These are phyloP conservation scores for Melipona beecheii DNA, from an alignment of 2,888 invertebrate genomes.

Conservation along the genomic window DNA sequence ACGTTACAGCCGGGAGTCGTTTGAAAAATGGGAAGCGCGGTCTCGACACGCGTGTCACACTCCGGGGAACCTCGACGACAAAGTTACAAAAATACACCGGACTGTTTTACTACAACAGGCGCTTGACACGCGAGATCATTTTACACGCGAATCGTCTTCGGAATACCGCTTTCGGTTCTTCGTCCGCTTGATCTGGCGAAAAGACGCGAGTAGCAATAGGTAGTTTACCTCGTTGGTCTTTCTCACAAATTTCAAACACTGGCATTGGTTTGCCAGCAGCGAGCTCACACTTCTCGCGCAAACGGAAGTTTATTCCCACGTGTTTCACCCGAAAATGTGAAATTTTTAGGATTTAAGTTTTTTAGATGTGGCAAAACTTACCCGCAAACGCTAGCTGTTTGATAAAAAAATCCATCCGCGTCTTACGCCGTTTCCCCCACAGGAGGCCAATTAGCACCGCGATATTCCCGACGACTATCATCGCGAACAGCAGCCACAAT, in stretches of 20 bases:
- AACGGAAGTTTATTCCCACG: not conserved
- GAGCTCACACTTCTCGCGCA: not conserved
- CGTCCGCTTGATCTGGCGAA: not conserved
- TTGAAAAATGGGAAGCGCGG: not conserved
- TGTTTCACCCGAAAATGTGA: not conserved
- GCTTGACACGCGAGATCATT: not conserved
- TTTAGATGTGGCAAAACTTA: constrained; percentile 82
- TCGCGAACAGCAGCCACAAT: constrained; percentile 92
- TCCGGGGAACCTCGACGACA: not conserved
- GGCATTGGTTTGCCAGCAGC: not conserved
- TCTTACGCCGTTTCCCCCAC: constrained; percentile 93
- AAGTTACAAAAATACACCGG: constrained; percentile 16
- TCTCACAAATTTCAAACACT: not conserved
- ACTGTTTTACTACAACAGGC: constrained; percentile 8
- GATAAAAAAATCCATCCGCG: constrained; percentile 98
- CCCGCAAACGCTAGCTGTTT: constrained; percentile 96
- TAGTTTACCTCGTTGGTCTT: no score
- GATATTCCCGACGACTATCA: constrained; percentile 94
- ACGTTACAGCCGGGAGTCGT: not conserved
- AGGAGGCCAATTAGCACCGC: constrained; percentile 94
- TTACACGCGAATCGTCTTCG: not conserved
- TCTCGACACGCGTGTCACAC: not conserved
- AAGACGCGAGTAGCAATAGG: not conserved
- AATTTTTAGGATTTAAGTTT: not conserved
- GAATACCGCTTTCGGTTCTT: not conserved